phyloP scores from a whole-genome alignment of 2,888 invertebrate genomes.

The Vanessa cardui region DNA sequence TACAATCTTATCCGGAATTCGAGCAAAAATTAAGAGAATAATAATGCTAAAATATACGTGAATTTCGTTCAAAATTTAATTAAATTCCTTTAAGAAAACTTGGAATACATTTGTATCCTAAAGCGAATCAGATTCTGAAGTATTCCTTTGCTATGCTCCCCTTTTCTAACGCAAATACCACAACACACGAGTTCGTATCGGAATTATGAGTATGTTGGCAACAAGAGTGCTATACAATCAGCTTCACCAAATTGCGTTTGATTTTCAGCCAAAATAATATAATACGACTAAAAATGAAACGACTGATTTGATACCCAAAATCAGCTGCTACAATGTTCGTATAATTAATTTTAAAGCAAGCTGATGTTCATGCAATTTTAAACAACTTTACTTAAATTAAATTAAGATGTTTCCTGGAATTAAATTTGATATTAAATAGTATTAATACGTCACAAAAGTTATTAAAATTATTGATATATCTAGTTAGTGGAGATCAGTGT shows the following conservation, averaged over 20 bases:
- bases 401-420: too few species aligned
- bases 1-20: too few species aligned
- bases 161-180: background rate
- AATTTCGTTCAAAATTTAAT: background rate
- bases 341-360: too few species aligned
- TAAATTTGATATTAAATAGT: too few species aligned
- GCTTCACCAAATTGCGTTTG: background rate
- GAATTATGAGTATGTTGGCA: slow-evolving; percentile 4
- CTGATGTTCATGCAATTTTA: too few species aligned
- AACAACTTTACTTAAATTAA: too few species aligned
- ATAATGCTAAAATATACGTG: background rate
- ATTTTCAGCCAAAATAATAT: background rate
- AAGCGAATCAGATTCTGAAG: background rate
- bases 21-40: too few species aligned
- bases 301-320: too few species aligned
- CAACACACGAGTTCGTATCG: background rate
- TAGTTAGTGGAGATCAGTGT: too few species aligned
- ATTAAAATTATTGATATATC: too few species aligned
- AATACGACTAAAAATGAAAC: background rate
- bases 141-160: slow-evolving; percentile 6
- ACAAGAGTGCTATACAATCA: background rate
- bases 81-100: background rate
- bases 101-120: background rate
- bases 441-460: too few species aligned
- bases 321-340: too few species aligned